A percentile compares a stretch with the other conserved stretches of the same genome.
Conservation (phyloP, 2,797 vertebrate species). For the Apodemus agrarius region DNA sequence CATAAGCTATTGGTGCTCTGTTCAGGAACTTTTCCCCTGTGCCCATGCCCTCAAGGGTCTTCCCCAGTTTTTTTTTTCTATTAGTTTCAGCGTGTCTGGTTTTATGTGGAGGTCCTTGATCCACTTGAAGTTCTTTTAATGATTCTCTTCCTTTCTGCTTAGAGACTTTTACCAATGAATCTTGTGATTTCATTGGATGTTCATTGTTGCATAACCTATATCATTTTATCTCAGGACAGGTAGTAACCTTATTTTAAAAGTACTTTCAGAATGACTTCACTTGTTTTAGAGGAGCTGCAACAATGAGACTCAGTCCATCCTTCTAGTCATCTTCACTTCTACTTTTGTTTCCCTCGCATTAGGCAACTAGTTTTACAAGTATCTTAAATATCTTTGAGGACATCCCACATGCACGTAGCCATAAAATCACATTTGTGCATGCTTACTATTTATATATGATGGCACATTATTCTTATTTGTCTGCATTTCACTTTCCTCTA, state of each 20-base stretch:
- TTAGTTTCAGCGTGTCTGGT: no score
- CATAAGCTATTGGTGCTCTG: no score
- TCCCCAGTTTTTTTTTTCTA: no score
- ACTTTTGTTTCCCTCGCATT: background rate
- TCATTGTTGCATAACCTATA: background rate
- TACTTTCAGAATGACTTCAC: background rate
- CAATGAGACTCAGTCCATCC: background rate
- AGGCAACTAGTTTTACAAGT: background rate
- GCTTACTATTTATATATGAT: background rate
- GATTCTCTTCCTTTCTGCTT: background rate
- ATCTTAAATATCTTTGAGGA: background rate
- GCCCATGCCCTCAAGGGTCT: no score
- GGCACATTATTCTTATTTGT: background rate
- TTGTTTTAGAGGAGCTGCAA: background rate
- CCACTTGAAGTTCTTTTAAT: no score
- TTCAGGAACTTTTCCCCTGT: no score
- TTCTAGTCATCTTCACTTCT: background rate
- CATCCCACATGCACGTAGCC: background rate
- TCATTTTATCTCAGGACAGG: background rate
- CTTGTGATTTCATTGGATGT: background rate
- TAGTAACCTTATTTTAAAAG: background rate
- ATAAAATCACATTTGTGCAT: background rate
- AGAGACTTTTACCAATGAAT: background rate
- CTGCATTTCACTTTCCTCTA: background rate
- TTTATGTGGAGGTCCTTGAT: no score